Base-by-base conservation (phyloP, 2,113 vertebrate genomes). In the Lanius collurio region DNA sequence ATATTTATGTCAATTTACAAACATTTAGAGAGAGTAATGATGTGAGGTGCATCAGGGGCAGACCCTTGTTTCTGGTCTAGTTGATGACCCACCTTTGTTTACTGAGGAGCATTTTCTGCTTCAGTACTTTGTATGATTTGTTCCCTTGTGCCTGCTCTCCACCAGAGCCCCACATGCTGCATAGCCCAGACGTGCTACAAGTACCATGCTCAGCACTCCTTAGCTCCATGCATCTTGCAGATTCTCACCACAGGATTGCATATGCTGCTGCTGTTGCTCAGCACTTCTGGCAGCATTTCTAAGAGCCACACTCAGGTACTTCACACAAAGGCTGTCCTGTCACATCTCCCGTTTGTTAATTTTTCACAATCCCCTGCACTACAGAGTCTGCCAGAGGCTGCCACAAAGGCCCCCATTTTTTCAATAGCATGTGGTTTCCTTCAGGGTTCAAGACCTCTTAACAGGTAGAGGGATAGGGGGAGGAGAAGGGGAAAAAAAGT, bases 111-210 rank as follows among this genome's bases (percentile, higher is more conserved):
- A 5, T 83, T 87, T 83, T 91, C 41, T 81, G 22, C 37, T 77
- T 83, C 44, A 21, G 11, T 50, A 13, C 49, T 50, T 83, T 9
- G 14, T 71, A 9, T 10, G 11, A 3, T 65, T 14, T 8, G 11
- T 79, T 19, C 24, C 15, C 21, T 64, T 60, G 57, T 71, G 64
- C 69, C 71, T 69, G 23, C 68, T 60, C 5, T 41, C 15, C 10
- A 1, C 4, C 83, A 57, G 70, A 76, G 35, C 22, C 26, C 24
- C 60, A 33, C 1, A 0, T 26, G 41, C 50, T 37, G 12, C 28
- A 4, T 18, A 31, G 17, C 20, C 13, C 41, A 22, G 41, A 19
- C 0, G 0, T 31, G 47, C 63, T 65, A 0, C 5, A 1, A 1
- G 44, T 49, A 3, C 70, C 1, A 0, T 44, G 27, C 49, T 35